Percentiles rank a stretch among this genome's conserved stretches.
Conservation (phyloP, 2,113 vertebrate genomes). For the Motacilla alba region DNA sequence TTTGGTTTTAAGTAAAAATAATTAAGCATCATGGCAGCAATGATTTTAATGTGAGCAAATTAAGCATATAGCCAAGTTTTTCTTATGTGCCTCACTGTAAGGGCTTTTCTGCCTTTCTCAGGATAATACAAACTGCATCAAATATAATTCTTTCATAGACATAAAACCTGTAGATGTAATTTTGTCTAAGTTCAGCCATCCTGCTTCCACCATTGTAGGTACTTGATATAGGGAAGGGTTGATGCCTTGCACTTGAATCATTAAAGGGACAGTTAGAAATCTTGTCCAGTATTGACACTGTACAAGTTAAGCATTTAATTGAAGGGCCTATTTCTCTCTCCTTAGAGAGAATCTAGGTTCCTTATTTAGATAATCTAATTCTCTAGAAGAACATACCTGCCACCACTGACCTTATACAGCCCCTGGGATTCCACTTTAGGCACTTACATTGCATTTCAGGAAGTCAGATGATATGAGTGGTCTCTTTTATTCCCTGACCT, state of each 20-base stretch:
- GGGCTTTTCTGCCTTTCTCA: not conserved
- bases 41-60: not conserved
- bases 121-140: not conserved
- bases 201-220: not conserved
- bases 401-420: not conserved
- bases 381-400: not conserved
- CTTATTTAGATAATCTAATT: slow-evolving; percentile 48
- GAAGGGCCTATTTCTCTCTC: not conserved
- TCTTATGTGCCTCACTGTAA: not conserved
- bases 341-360: slow-evolving; percentile 2
- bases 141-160: not conserved
- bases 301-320: slow-evolving; percentile 28
- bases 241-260: not conserved
- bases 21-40: not conserved
- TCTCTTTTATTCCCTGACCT: not conserved
- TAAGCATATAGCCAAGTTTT: not conserved
- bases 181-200: not conserved
- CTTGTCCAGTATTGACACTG: not conserved
- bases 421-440: not conserved
- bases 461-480: not conserved
- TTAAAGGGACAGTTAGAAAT: not conserved
- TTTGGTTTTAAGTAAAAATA: not conserved
- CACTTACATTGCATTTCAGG: not conserved
- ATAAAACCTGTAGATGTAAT: not conserved
- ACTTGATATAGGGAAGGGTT: not conserved